Evolutionary conservation across 1,140 invertebrate genomes (phyloP).

Genomic region (Rhagoletis pomonella): DNA sequence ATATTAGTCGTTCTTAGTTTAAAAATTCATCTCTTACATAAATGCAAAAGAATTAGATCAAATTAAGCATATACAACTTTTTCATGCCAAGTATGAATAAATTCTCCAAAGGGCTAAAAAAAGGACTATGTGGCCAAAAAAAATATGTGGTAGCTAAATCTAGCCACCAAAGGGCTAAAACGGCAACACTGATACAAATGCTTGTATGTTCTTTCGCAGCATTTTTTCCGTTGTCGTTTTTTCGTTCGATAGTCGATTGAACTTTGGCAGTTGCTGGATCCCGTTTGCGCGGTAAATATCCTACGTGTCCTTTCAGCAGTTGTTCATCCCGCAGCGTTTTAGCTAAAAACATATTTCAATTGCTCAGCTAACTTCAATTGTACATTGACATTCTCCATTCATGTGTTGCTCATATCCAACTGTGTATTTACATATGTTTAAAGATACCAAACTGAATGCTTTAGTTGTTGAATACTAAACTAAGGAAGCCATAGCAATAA

Average conservation of each 20-base stretch:
- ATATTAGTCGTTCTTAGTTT: no score
- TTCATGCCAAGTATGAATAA: no score
- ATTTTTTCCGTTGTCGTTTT: not conserved
- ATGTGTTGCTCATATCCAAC: not conserved
- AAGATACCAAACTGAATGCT: conserved; percentile 7
- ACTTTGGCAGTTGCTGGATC: conserved; percentile 28
- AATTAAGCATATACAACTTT: no score
- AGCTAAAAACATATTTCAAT: conserved; percentile 19
- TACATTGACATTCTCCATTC: not conserved
- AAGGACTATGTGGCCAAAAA: no score
- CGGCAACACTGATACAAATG: no score
- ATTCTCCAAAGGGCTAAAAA: no score
- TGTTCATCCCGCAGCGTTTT: not conserved
- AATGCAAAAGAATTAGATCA: no score
- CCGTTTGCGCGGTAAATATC: conserved; percentile 31
- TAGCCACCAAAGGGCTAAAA: no score
- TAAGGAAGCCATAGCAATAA: not conserved
- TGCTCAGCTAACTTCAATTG: not conserved
- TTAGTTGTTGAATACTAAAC: not conserved
- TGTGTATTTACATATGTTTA: conserved; percentile 2
- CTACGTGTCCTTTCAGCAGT: not conserved
- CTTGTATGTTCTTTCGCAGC: not conserved
- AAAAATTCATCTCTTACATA: no score
- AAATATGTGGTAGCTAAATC: no score
- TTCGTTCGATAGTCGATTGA: not conserved